Conservation (phyloP, 1,140 invertebrate genomes). For the Cepaea nemoralis region DNA sequence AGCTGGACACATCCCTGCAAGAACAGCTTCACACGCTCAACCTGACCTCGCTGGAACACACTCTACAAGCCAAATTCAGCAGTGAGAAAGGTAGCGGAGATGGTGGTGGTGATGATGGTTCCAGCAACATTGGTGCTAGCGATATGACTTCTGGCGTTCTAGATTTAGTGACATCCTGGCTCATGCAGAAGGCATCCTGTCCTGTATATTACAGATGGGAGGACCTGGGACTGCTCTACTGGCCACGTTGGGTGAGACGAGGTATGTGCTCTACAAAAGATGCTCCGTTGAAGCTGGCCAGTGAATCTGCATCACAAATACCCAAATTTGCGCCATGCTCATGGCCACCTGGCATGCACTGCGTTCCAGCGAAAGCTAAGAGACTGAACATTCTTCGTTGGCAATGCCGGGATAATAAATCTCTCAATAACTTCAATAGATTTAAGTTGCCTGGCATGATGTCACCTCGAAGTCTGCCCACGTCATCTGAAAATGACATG, state of each 20-base stretch:
- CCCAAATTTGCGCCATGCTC: conserved; percentile 71
- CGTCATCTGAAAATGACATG: conserved; percentile 21
- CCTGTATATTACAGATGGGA: conserved; percentile 75
- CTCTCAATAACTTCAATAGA: conserved; percentile 42
- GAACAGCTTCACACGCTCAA: background rate
- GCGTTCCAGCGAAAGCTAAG: conserved; percentile 55
- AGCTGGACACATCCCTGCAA: background rate
- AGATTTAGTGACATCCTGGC: conserved; percentile 69
- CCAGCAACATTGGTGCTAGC: background rate
- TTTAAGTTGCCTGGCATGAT: conserved; percentile 37
- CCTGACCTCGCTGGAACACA: background rate
- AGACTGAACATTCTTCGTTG: conserved; percentile 72
- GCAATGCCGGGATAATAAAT: conserved; percentile 69
- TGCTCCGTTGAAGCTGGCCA: conserved; percentile 74
- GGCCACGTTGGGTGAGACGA: conserved; percentile 76
- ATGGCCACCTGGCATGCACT: conserved; percentile 76
- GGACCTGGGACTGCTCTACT: conserved; percentile 75
- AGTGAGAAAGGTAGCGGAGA: conserved; percentile 3
- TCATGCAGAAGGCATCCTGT: conserved; percentile 74
- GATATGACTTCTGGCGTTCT: conserved; percentile 32
- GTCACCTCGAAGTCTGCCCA: conserved; percentile 8
- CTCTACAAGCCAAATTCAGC: background rate
- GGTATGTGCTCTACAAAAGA: conserved; percentile 72
- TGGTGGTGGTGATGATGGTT: background rate
- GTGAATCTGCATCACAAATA: conserved; percentile 57